phyloP scores from a whole-genome alignment of 2,888 invertebrate genomes.

The Anaspis maculata region DNA sequence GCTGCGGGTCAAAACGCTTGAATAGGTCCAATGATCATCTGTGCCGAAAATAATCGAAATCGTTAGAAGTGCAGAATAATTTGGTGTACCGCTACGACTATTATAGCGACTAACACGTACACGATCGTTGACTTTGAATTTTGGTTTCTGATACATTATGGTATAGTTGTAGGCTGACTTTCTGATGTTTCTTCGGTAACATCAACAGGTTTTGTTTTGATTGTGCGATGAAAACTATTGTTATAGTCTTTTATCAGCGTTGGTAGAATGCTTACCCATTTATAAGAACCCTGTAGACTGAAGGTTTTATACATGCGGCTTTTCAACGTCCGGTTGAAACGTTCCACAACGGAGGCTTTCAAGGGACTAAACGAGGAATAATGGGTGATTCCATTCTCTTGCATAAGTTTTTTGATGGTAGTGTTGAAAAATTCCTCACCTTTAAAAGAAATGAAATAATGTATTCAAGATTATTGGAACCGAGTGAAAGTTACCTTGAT shows the following conservation, averaged over 20 bases:
- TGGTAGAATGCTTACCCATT: slow-evolving; percentile 1
- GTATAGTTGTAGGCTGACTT: slow-evolving; percentile 1
- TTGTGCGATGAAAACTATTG: slow-evolving; percentile 3
- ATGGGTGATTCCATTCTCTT: not conserved
- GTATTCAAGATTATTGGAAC: too few relatives aligned
- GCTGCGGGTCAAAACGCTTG: too few relatives aligned
- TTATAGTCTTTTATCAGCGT: slow-evolving; percentile 1
- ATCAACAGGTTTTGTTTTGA: slow-evolving; percentile 1
- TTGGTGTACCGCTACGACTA: too few relatives aligned
- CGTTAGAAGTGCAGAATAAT: too few relatives aligned
- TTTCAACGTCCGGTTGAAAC: slow-evolving; percentile 1
- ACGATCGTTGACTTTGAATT: slow-evolving; percentile 6
- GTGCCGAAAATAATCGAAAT: too few relatives aligned
- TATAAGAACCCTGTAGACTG: slow-evolving; percentile 1
- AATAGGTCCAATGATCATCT: too few relatives aligned
- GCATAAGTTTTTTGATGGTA: not conserved
- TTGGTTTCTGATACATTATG: slow-evolving; percentile 1
- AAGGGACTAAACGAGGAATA: not conserved
- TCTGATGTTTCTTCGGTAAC: not conserved
- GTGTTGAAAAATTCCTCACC: not conserved
- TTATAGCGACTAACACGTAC: slow-evolving; percentile 3
- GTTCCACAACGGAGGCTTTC: not conserved
- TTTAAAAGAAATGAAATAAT: too few relatives aligned
- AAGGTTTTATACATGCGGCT: not conserved
- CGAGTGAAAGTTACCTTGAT: too few relatives aligned